Evolutionary conservation across 35 echinoderm and acorn worm genomes (phyloP).

Genomic region (Apostichopus californicus): DNA sequence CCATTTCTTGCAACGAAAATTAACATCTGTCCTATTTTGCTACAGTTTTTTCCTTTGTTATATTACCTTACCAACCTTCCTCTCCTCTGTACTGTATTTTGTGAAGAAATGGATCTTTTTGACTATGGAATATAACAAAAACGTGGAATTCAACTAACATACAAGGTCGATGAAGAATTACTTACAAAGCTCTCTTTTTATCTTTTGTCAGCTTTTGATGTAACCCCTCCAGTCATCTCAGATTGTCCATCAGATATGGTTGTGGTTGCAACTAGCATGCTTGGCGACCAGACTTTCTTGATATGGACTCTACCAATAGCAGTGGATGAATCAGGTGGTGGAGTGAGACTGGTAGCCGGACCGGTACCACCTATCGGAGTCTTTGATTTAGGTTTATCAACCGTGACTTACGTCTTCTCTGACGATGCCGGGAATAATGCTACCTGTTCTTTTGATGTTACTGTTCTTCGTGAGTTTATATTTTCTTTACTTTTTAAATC

Average conservation of each 20-base stretch:
- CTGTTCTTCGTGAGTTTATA: not conserved
- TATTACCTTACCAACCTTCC: too few relatives aligned
- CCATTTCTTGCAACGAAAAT: too few relatives aligned
- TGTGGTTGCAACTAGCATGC: too few relatives aligned
- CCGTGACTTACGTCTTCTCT: not conserved
- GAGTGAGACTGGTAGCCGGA: not conserved
- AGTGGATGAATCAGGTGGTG: not conserved
- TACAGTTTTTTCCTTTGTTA: too few relatives aligned
- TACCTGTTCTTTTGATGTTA: not conserved
- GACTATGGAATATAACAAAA: too few relatives aligned
- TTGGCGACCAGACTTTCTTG: not conserved
- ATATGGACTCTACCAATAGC: not conserved
- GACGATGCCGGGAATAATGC: conserved; percentile 1
- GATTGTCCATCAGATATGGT: not conserved
- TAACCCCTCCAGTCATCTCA: not conserved
- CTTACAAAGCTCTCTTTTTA: too few relatives aligned
- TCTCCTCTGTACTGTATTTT: too few relatives aligned
- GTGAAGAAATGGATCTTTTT: too few relatives aligned
- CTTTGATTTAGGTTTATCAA: not conserved
- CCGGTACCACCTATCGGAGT: not conserved
- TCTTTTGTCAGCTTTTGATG: not conserved
- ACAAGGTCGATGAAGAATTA: too few relatives aligned
- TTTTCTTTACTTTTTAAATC: too few relatives aligned
- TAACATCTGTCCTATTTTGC: too few relatives aligned
- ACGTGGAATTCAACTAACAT: too few relatives aligned